A percentile compares a stretch with the other conserved stretches of the same genome.
Evolutionary conservation across 2,797 vertebrate species (phyloP).

Genomic region (Micropoecilia bifurca): DNA sequence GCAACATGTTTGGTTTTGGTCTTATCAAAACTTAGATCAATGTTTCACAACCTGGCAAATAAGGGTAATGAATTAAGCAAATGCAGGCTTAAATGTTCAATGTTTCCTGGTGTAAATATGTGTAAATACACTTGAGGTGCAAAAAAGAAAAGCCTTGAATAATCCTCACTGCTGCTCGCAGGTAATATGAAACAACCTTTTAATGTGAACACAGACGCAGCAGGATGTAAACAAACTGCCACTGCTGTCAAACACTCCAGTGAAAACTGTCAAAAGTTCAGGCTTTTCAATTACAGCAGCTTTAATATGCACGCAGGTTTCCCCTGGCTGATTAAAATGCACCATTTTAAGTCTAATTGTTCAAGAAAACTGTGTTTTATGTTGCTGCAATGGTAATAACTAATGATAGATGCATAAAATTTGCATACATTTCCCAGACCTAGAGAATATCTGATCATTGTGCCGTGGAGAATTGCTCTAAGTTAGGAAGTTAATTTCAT

Average conservation of each 20-base stretch:
- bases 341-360: constrained; percentile 93
- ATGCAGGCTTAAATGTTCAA: constrained; percentile 28
- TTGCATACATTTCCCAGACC: constrained; percentile 95
- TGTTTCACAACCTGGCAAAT: neutral
- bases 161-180: constrained; percentile 61
- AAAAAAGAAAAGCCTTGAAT: constrained; percentile 39
- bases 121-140: constrained; percentile 40
- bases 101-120: constrained; percentile 44
- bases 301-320: constrained; percentile 80
- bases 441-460: constrained; percentile 92
- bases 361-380: constrained; percentile 91
- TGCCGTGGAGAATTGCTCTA: constrained; percentile 94
- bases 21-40: constrained; percentile 17
- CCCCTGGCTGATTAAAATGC: constrained; percentile 91
- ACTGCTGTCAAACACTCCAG: constrained; percentile 72
- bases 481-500: constrained; percentile 96
- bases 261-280: constrained; percentile 80
- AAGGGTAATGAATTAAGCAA: constrained; percentile 15
- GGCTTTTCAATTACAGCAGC: constrained; percentile 78
- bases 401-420: constrained; percentile 96
- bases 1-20: constrained; percentile 3
- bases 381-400: constrained; percentile 91
- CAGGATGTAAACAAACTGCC: constrained; percentile 76
- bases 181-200: constrained; percentile 62
- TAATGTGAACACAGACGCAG: constrained; percentile 51